These are phyloP conservation scores for Sterrhoptilus dennistouni DNA, from an alignment of 2,113 vertebrate species.

Conservation along the genomic window DNA sequence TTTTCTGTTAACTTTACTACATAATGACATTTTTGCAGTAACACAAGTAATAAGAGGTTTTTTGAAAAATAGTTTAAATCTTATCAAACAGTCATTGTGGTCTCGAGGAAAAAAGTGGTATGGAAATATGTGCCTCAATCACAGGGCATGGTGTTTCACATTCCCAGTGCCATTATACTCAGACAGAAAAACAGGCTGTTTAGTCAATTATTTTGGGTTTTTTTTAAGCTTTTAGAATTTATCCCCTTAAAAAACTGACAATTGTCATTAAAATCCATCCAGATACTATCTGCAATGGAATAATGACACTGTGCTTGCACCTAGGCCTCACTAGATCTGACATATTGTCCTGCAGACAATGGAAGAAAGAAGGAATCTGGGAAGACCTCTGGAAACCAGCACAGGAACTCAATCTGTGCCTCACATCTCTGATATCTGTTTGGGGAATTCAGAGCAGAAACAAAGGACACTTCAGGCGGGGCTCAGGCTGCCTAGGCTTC, in stretches of 20 bases:
- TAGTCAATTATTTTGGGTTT: neutral
- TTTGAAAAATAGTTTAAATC: neutral
- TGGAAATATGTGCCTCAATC: neutral
- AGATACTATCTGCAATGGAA: neutral
- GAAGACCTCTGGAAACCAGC: neutral
- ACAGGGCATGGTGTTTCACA: neutral
- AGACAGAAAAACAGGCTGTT: neutral
- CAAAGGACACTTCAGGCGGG: fast-evolving
- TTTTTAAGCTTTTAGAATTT: neutral
- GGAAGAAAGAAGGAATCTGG: neutral
- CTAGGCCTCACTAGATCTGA: neutral
- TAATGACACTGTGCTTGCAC: neutral
- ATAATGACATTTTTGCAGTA: neutral
- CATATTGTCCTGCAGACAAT: neutral
- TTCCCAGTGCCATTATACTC: neutral
- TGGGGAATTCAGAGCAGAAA: neutral
- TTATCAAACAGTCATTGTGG: neutral
- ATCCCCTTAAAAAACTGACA: neutral
- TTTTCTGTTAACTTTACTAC: neutral
- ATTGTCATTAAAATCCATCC: neutral
- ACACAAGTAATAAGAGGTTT: neutral
- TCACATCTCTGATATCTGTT: neutral
- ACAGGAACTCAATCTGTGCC: neutral
- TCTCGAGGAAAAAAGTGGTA: neutral
- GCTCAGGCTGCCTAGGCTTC: neutral